A percentile compares a stretch with the other conserved stretches of the same genome.
These are phyloP conservation scores for Amazona ochrocephala DNA, from an alignment of 2,797 vertebrate species.

Conservation along the genomic window DNA sequence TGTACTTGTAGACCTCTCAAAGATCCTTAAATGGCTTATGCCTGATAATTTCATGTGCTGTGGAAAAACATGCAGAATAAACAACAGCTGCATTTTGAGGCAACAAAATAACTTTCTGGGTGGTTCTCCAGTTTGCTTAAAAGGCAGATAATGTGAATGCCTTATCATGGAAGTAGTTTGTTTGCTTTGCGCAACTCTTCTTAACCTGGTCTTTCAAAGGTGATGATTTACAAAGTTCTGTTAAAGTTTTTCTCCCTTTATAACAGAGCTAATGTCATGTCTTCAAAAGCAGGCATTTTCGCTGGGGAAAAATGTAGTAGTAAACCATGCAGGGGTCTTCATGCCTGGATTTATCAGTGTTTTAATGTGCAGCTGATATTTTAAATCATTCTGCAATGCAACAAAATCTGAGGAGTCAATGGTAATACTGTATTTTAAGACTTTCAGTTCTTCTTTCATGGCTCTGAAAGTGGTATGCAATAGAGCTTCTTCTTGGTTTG, in stretches of 20 bases:
- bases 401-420: not conserved
- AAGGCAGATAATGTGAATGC: not conserved
- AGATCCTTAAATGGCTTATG: not conserved
- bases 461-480: not conserved
- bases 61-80: not conserved
- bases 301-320: not conserved
- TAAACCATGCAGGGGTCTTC: not conserved
- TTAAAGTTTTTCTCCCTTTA: constrained; percentile 32
- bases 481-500: not conserved
- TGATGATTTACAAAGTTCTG: constrained; percentile 29
- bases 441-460: not conserved
- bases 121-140: not conserved
- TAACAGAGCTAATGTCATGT: not conserved
- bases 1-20: not conserved
- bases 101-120: not conserved
- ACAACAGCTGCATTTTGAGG: not conserved
- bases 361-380: not conserved
- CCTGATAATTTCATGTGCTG: not conserved
- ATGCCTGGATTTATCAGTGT: not conserved
- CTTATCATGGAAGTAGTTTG: not conserved
- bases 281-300: not conserved
- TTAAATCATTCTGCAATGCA: not conserved
- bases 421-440: not conserved
- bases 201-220: not conserved
- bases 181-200: constrained; percentile 25